phyloP scores from a whole-genome alignment of 2,888 invertebrate genomes.

The Spilosoma lubricipeda region DNA sequence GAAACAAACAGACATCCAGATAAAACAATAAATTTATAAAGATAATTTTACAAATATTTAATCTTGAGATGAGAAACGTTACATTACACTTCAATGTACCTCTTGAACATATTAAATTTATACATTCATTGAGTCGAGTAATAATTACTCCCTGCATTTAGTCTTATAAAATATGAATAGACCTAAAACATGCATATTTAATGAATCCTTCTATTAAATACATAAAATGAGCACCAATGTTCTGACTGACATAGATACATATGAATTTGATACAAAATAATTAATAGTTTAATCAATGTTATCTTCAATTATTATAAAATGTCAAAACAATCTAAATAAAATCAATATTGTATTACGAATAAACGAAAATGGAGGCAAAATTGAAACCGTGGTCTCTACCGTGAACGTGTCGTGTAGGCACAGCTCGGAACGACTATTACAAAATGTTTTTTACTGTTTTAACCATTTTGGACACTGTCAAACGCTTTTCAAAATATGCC shows the following conservation, averaged over 20 bases:
- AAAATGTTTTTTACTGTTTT: background rate
- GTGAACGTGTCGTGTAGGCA: background rate
- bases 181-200: background rate
- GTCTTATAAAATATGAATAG: background rate
- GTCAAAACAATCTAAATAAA: background rate
- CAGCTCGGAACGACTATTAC: background rate
- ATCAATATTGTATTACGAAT: background rate
- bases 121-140: background rate
- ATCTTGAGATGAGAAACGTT: too few species aligned
- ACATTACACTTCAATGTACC: background rate
- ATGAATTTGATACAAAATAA: background rate
- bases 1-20: too few species aligned
- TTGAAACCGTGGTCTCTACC: background rate
- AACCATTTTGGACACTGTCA: conserved; percentile 1
- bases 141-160: background rate
- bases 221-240: background rate
- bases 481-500: conserved; percentile 1
- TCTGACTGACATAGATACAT: background rate
- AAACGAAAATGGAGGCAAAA: background rate
- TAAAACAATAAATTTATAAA: too few species aligned
- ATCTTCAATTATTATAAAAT: background rate
- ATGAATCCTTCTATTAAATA: too few species aligned
- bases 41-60: too few species aligned
- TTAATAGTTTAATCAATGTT: background rate
- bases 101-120: background rate